Conservation (phyloP, 2,113 vertebrate genomes). For the Nettapus auritus region DNA sequence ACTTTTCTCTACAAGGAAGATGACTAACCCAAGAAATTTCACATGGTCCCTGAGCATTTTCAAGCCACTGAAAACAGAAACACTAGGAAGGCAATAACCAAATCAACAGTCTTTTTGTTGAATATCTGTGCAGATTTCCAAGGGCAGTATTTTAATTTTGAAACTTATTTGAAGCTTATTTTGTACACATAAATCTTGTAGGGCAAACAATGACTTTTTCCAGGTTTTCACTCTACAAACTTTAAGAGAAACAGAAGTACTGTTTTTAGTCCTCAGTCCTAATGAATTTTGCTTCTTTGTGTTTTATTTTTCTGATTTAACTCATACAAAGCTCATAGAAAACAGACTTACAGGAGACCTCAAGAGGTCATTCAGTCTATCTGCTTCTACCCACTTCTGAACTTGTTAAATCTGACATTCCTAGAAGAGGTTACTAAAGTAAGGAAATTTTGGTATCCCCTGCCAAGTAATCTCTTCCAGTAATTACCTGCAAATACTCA, state of each 20-base stretch:
- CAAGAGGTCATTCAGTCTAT: background rate
- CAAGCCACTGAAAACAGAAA: background rate
- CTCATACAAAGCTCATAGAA: background rate
- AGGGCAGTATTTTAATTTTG: background rate
- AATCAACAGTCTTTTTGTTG: background rate
- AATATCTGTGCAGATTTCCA: background rate
- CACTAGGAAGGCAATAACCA: background rate
- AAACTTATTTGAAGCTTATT: background rate
- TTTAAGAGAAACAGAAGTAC: background rate
- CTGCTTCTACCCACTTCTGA: background rate
- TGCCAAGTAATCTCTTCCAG: background rate
- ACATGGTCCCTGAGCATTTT: background rate
- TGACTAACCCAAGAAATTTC: background rate
- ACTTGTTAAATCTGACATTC: background rate
- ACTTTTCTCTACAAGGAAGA: background rate
- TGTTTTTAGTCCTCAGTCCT: background rate
- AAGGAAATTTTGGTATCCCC: background rate
- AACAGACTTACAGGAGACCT: background rate
- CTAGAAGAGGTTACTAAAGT: background rate
- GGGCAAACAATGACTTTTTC: background rate
- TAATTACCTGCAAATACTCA: background rate
- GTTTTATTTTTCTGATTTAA: background rate
- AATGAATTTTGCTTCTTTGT: background rate
- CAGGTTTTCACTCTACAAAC: background rate
- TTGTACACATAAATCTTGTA: background rate